These are phyloP conservation scores for Pristionchus fissidentatus DNA, from an alignment of 2,888 invertebrate species.

Conservation along the genomic window DNA sequence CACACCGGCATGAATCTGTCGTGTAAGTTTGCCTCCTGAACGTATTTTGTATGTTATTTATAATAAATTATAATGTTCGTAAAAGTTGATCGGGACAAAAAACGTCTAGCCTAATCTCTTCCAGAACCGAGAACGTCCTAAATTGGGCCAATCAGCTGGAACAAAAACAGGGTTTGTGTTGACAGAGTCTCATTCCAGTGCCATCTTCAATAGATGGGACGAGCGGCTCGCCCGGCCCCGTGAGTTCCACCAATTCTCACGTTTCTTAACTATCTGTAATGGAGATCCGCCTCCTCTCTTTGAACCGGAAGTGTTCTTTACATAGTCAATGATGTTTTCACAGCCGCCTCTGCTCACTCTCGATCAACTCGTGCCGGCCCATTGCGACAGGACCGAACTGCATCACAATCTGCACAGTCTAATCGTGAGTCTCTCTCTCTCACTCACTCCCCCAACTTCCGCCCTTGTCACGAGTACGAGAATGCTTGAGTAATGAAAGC, in stretches of 20 bases:
- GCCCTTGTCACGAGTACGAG: too few relatives aligned
- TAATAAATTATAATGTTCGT: too few relatives aligned
- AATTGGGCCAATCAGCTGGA: slow-evolving; percentile 21
- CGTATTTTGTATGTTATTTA: too few relatives aligned
- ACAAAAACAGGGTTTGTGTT: not conserved
- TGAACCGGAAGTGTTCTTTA: not conserved
- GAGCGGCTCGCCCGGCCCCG: slow-evolving; percentile 17
- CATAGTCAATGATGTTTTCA: not conserved
- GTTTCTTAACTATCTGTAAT: slow-evolving; percentile 3
- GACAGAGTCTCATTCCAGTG: slow-evolving; percentile 22
- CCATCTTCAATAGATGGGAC: slow-evolving; percentile 37
- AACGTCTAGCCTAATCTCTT: too few relatives aligned
- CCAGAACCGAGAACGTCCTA: too few relatives aligned
- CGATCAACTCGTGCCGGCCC: slow-evolving; percentile 31
- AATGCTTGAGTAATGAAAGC: too few relatives aligned
- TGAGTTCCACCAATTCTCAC: slow-evolving; percentile 12
- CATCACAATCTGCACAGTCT: slow-evolving; percentile 29
- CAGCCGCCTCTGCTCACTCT: slow-evolving; percentile 6
- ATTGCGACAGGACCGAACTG: slow-evolving; percentile 30
- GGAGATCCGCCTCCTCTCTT: too few relatives aligned
- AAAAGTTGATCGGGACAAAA: too few relatives aligned
- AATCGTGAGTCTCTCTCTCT: slow-evolving; percentile 15
- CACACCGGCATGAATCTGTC: slow-evolving; percentile 38
- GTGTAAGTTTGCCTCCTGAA: not conserved
- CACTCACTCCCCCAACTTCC: not conserved